A percentile compares a stretch with the other conserved stretches of the same genome.
These are phyloP conservation scores for Eumeta japonica DNA, from an alignment of 1,140 invertebrate genomes.

Conservation along the genomic window DNA sequence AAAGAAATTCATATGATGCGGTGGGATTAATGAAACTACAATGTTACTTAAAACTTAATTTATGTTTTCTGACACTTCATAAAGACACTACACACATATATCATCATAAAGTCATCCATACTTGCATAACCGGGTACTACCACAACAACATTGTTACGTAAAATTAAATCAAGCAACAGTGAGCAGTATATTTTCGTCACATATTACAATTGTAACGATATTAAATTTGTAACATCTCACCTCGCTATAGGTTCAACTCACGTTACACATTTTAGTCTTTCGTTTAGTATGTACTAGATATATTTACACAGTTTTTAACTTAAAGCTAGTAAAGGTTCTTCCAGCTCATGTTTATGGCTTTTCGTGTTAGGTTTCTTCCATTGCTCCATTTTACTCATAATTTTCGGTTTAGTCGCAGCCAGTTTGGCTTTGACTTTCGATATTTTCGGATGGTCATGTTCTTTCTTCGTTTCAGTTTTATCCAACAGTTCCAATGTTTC, in stretches of 20 bases:
- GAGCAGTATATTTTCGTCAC: not conserved
- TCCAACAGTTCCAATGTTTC: conserved; percentile 74
- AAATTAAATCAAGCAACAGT: conserved; percentile 24
- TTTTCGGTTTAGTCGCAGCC: conserved; percentile 39
- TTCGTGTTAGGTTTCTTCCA: conserved; percentile 46
- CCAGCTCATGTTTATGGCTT: conserved; percentile 41
- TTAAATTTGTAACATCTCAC: not conserved
- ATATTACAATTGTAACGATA: not conserved
- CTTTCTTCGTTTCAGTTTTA: conserved; percentile 42
- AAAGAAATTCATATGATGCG: no score
- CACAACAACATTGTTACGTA: conserved; percentile 18
- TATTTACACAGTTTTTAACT: conserved; percentile 43
- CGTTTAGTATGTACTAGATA: no score
- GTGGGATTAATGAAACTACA: no score
- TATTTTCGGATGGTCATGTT: conserved; percentile 58
- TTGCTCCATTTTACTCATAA: conserved; percentile 41
- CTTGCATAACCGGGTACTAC: conserved; percentile 22
- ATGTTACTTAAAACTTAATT: no score
- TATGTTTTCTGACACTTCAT: conserved; percentile 32
- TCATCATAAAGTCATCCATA: conserved; percentile 17
- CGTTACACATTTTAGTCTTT: not conserved
- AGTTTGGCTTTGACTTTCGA: conserved; percentile 64
- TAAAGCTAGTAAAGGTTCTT: conserved; percentile 51
- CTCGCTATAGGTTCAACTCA: not conserved
- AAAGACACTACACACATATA: conserved; percentile 13